These are phyloP conservation scores for Phorcus lineatus DNA, from an alignment of 2,888 invertebrate species.

Conservation along the genomic window DNA sequence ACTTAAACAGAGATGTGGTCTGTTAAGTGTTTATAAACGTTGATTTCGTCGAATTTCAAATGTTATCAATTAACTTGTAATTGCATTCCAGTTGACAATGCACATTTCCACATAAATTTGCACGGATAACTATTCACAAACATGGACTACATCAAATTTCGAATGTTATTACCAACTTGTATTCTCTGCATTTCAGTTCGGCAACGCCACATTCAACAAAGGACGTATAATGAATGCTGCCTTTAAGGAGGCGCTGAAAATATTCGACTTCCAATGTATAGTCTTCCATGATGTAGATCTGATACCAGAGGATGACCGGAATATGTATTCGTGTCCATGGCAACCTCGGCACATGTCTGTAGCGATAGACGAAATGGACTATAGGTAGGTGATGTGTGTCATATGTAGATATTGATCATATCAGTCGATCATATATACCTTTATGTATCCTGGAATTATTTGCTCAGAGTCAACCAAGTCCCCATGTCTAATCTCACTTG, in stretches of 20 bases:
- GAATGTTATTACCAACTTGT: background rate
- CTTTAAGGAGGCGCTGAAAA: slow-evolving; percentile 89
- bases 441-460: no score
- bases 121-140: no score
- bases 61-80: no score
- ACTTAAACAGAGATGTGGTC: no score
- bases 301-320: slow-evolving; percentile 92
- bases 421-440: no score
- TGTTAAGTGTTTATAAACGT: no score
- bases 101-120: no score
- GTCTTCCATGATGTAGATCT: slow-evolving; percentile 98
- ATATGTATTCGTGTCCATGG: slow-evolving; percentile 92
- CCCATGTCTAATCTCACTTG: no score
- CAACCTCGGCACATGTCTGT: slow-evolving; percentile 96
- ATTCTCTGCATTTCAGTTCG: slow-evolving; percentile 76
- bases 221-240: slow-evolving; percentile 98
- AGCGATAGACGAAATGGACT: slow-evolving; percentile 84
- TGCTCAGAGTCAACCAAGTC: no score
- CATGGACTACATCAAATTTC: background rate
- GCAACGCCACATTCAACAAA: slow-evolving; percentile 89
- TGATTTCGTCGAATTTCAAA: no score
- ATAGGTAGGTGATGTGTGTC: slow-evolving; percentile 55
- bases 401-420: no score
- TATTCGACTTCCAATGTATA: slow-evolving; percentile 87
- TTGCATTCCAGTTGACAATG: no score